A percentile compares a stretch with the other conserved stretches of the same genome.
phyloP scores from a whole-genome alignment of 2,113 vertebrate genomes.

The Platycercus adscitus region DNA sequence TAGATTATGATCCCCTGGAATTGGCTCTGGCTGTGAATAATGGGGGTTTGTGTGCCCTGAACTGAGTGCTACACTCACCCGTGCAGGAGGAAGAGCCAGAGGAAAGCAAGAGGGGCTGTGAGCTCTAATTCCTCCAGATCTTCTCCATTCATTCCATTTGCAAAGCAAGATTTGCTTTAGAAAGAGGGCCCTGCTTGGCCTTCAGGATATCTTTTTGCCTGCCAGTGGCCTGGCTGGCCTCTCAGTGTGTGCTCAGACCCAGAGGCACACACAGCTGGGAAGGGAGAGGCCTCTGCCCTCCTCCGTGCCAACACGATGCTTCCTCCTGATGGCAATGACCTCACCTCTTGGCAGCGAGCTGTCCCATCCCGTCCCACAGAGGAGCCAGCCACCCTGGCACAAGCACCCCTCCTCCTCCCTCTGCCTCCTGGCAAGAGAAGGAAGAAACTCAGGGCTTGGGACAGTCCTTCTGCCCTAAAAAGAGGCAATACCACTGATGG shows the following conservation, averaged over 20 bases:
- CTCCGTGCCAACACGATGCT: neutral
- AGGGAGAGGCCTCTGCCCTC: constrained; percentile 16
- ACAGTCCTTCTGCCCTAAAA: neutral
- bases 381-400: neutral
- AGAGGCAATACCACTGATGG: neutral
- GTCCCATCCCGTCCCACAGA: neutral
- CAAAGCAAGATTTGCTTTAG: neutral
- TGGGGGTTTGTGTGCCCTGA: neutral
- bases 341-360: constrained; percentile 16
- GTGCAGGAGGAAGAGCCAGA: neutral
- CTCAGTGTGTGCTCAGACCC: neutral
- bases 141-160: neutral
- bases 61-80: neutral
- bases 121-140: neutral
- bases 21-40: neutral
- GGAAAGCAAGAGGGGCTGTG: neutral
- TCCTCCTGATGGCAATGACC: neutral
- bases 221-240: neutral
- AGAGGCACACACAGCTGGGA: neutral
- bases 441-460: neutral
- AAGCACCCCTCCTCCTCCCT: neutral
- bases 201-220: neutral
- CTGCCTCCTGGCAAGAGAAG: neutral
- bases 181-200: neutral
- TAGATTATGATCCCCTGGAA: neutral